Evolutionary conservation across 1,140 invertebrate species (phyloP).

Genomic region (Caenorhabditis elegans): DNA sequence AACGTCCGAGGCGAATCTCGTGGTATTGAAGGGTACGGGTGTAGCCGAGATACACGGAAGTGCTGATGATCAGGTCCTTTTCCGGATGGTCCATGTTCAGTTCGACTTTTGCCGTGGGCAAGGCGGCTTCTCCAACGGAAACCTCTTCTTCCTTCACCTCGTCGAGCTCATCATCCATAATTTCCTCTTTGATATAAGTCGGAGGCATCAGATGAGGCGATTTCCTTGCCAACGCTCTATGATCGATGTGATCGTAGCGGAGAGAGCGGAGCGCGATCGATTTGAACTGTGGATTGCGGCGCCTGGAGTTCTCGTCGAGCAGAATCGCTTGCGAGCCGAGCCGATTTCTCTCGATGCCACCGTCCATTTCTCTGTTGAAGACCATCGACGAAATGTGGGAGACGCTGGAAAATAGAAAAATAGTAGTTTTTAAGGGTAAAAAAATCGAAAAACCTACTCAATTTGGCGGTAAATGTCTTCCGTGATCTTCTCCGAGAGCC

Average conservation of each 20-base stretch:
- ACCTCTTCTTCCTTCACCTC: background rate
- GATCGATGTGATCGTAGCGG: conserved; percentile 28
- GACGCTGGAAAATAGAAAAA: background rate
- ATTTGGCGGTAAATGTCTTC: background rate
- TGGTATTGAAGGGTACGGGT: conserved; percentile 18
- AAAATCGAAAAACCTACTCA: background rate
- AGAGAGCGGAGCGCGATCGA: conserved; percentile 32
- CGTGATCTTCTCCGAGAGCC: background rate
- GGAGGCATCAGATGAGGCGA: background rate
- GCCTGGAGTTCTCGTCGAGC: background rate
- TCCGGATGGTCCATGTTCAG: background rate
- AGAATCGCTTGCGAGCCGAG: background rate
- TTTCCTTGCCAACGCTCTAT: background rate
- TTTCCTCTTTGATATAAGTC: background rate
- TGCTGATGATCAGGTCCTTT: background rate
- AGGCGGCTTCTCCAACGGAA: background rate
- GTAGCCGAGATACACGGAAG: conserved; percentile 32
- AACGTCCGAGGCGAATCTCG: conserved; percentile 33
- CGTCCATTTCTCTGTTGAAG: conserved; percentile 8
- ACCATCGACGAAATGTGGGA: background rate
- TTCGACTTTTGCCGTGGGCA: background rate
- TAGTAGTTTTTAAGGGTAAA: too few species aligned
- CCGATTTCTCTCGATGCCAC: background rate
- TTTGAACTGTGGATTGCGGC: conserved; percentile 26
- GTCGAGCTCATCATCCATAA: background rate